Evolutionary conservation across 2,888 invertebrate genomes (phyloP), one percentile per base, ranked within the genome.

Genomic region (Minunthozetes semirufus): DNA sequence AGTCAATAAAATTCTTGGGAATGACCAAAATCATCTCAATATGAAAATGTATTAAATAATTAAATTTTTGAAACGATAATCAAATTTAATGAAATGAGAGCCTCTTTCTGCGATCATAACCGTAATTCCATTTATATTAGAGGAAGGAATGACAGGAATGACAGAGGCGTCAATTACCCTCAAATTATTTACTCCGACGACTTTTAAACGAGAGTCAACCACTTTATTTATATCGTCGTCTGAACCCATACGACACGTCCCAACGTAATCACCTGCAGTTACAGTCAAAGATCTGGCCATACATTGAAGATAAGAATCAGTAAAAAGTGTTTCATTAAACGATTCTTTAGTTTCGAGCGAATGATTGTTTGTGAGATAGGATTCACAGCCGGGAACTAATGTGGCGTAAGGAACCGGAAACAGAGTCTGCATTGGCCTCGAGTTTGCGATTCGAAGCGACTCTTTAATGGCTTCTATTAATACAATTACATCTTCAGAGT

Each of bases 211-310:
- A 1, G 22, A 2, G 25, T 22, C 22, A 1, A 56, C 56, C 11
- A 56, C 56, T n/a, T n/a, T n/a, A 22, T 68, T 68, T 1, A 19
- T 42, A 22, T 68, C 46, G 4, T 13, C n/a, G 0, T n/a, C 11
- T 4, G 19, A 8, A 25, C 68, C 68, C 68, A 68, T 68, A 33
- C 61, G 29, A 46, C 68, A 68, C 2, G 72, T 75, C 15, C 75
- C 71, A 25, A 71, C 72, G 25, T 53, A 53, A 72, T 75, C 71
- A 33, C 70, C 74, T 3, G 70, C 53, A n/a, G 70, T 53, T 19
- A 53, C n/a, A 0, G 75, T 72, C 71, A 75, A 15, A 50, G 17
- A 19, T n/a, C 59, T 48, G 5, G 71, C 71, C 46, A 74, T 74
- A 72, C 74, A 74, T 38, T 33, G 8, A 3, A 66, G 19, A 38